phyloP scores from a whole-genome alignment of 2,113 vertebrate species.

The Siniperca chuatsi region DNA sequence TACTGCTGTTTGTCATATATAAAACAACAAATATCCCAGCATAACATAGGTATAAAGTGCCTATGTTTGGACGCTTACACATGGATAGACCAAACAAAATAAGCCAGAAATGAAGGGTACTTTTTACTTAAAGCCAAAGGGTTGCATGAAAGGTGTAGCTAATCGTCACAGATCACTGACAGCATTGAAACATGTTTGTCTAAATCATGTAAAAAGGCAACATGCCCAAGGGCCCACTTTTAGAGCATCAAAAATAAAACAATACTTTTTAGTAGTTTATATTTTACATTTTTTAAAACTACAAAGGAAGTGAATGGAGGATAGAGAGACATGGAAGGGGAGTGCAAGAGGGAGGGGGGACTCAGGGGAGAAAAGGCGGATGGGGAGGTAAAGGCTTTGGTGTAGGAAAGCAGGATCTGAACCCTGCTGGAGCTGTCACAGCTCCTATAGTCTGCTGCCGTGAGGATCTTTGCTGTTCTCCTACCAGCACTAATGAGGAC shows the following conservation, averaged over 20 bases:
- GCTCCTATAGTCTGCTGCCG: slow-evolving; percentile 30
- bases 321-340: background rate
- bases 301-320: background rate
- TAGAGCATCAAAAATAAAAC: background rate
- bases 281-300: background rate
- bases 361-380: background rate
- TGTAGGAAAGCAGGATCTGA: slow-evolving; percentile 48
- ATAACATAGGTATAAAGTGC: background rate
- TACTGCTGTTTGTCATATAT: background rate
- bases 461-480: slow-evolving; percentile 49
- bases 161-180: background rate
- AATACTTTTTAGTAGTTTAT: background rate
- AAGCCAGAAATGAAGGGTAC: background rate
- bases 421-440: slow-evolving; percentile 64
- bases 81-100: background rate
- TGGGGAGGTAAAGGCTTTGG: slow-evolving; percentile 43
- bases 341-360: background rate
- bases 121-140: too few relatives aligned
- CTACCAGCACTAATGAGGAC: slow-evolving; percentile 64
- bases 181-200: background rate
- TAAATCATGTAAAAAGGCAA: background rate
- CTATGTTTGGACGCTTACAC: background rate
- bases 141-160: background rate
- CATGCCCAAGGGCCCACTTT: background rate
- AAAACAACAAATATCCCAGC: background rate